Base-by-base conservation (phyloP, 2,113 vertebrate genomes). In the Aplodontia rufa region DNA sequence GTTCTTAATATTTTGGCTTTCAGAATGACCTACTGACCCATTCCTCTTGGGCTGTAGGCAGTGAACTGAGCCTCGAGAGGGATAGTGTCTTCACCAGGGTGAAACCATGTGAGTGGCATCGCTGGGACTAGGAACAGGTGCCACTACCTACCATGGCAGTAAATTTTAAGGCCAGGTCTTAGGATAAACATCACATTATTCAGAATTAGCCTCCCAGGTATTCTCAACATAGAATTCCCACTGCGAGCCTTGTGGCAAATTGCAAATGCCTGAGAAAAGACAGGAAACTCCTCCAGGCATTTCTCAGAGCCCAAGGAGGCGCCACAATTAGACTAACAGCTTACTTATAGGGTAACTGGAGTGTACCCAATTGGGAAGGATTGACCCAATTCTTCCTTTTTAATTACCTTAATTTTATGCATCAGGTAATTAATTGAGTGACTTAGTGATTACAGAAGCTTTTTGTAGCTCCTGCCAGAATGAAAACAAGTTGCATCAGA, bases 351-450 rank as follows among this genome's bases (percentile, higher is more conserved):
- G 49, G n/a, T 88, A 96, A 91, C 45, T 90, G 90, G 88, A 84
- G 66, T 96, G 85, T 87, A 91, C 64, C 71, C 80, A 97, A 53
- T 87, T 93, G 91, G 96, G 81, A 95, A 93, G 78, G 91, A 91
- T 76, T 74, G 86, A 88, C 88, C 81, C 78, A 42, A 93, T 90
- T 96, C 81, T 97, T 96, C 47, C 60, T 88, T 88, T 88, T 81
- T 86, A 92, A 94, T 97, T 95, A 94, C 60, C 62, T 96, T 95
- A 90, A 87, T 95, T 96, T 87, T 96, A 95, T 81, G 68, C 62
- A 94, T 91, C 24, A 17, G 53, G 22, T 91, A 94, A 96, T 95
- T 86, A 90, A 95, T 86, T 86, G 74, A 94, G 89, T 85, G 91
- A 90, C 89, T 86, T 87, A 76, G 53, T 91, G 81, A 90, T 91